A percentile compares a stretch with the other conserved stretches of the same genome.
These are phyloP conservation scores for Spodoptera picta DNA, from an alignment of 2,888 invertebrate genomes.

Conservation along the genomic window DNA sequence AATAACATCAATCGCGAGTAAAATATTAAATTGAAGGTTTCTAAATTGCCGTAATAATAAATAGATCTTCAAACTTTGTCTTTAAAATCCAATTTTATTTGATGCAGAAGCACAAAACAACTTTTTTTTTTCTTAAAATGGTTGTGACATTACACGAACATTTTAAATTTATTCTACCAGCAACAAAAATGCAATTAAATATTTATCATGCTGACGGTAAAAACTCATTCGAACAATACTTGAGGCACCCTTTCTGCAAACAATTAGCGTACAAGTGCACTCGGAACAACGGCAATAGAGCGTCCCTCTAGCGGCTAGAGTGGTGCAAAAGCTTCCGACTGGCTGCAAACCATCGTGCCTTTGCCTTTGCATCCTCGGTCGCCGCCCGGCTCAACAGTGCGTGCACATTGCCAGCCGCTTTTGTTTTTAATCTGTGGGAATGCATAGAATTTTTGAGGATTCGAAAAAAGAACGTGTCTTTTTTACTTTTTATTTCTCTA, in stretches of 20 bases:
- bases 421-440: constrained; percentile 74
- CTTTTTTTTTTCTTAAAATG: no score
- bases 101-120: no score
- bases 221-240: constrained; percentile 82
- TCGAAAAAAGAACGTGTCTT: constrained; percentile 11
- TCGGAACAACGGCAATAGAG: constrained; percentile 84
- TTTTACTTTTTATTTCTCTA: constrained; percentile 3
- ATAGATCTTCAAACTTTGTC: constrained; percentile 2
- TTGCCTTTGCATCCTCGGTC: constrained; percentile 77
- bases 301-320: constrained; percentile 68
- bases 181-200: constrained; percentile 8
- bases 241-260: constrained; percentile 87
- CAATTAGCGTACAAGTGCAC: constrained; percentile 86
- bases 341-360: constrained; percentile 78
- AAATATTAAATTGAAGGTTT: neutral
- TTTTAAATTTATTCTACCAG: neutral
- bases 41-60: constrained; percentile 4
- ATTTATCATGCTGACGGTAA: constrained; percentile 72
- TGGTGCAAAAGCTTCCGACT: constrained; percentile 77
- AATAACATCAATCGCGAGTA: neutral
- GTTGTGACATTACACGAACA: no score
- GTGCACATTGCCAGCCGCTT: constrained; percentile 68
- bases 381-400: constrained; percentile 73
- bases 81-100: no score
- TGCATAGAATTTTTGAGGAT: constrained; percentile 35